These are phyloP conservation scores for Melanitta fusca DNA, from an alignment of 2,797 vertebrate species.

Conservation along the genomic window DNA sequence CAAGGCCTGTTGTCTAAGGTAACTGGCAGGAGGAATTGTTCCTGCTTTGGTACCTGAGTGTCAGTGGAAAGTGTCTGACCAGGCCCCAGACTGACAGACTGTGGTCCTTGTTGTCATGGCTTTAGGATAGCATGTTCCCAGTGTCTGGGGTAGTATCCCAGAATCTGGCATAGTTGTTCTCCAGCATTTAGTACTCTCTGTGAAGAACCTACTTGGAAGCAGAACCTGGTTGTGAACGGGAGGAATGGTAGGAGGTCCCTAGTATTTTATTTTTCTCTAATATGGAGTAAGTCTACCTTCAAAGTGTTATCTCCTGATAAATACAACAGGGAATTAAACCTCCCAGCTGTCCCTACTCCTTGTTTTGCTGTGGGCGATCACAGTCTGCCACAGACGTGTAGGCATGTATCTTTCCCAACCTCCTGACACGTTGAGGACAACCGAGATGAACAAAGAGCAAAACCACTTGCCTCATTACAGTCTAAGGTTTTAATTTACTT, in stretches of 20 bases:
- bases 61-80: not conserved
- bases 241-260: not conserved
- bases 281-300: not conserved
- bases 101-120: not conserved
- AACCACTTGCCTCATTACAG: not conserved
- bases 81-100: not conserved
- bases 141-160: not conserved
- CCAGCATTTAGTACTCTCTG: not conserved
- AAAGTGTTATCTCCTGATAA: not conserved
- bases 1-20: not conserved
- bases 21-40: not conserved
- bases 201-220: not conserved
- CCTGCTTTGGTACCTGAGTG: not conserved
- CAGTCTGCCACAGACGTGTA: not conserved
- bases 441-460: not conserved
- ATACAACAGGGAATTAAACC: not conserved
- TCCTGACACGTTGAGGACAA: not conserved
- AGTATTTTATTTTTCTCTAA: not conserved
- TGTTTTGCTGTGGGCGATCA: not conserved
- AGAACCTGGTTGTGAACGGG: not conserved
- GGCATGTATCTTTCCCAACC: not conserved
- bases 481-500: slow-evolving; percentile 11
- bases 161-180: not conserved
- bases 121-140: not conserved
- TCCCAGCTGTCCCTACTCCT: not conserved